Evolutionary conservation across 2,888 invertebrate genomes (phyloP).

Genomic region (Spodoptera littoralis): DNA sequence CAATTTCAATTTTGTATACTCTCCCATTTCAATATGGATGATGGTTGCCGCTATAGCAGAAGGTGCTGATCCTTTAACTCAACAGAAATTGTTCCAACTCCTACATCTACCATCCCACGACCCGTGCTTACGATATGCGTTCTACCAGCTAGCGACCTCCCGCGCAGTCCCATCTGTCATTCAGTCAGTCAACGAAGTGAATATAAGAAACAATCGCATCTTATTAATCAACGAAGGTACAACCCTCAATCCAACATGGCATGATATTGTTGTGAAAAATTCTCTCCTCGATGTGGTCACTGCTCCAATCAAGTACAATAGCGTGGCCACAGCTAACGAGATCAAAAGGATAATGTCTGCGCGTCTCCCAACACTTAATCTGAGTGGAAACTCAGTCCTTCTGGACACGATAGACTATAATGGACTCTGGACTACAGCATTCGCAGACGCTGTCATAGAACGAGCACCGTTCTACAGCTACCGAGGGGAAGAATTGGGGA

Average conservation of each 20-base stretch:
- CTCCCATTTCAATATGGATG: constrained; percentile 43
- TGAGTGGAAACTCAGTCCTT: constrained; percentile 57
- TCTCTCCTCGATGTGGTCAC: constrained; percentile 33
- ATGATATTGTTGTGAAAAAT: constrained; percentile 36
- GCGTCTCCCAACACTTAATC: constrained; percentile 28
- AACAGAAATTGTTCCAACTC: constrained; percentile 48
- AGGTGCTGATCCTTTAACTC: constrained; percentile 36
- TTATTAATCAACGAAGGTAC: constrained; percentile 52
- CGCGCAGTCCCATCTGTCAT: constrained; percentile 18
- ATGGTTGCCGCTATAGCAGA: constrained; percentile 51
- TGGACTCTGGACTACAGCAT: constrained; percentile 55
- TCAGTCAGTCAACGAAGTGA: constrained; percentile 45
- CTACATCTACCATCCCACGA: constrained; percentile 54
- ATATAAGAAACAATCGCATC: constrained; percentile 42
- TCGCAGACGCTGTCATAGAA: constrained; percentile 43
- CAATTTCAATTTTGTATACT: constrained; percentile 35
- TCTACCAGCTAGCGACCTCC: constrained; percentile 44
- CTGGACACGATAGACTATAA: constrained; percentile 54
- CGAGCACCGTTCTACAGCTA: constrained; percentile 51
- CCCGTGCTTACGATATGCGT: constrained; percentile 45
- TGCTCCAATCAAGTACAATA: constrained; percentile 44
- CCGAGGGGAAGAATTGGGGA: constrained; percentile 44
- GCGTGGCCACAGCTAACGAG: constrained; percentile 19
- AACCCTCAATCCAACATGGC: constrained; percentile 49
- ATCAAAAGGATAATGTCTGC: constrained; percentile 39